Conservation (phyloP, 2,888 invertebrate species). For the Anagyrus pseudococci region DNA sequence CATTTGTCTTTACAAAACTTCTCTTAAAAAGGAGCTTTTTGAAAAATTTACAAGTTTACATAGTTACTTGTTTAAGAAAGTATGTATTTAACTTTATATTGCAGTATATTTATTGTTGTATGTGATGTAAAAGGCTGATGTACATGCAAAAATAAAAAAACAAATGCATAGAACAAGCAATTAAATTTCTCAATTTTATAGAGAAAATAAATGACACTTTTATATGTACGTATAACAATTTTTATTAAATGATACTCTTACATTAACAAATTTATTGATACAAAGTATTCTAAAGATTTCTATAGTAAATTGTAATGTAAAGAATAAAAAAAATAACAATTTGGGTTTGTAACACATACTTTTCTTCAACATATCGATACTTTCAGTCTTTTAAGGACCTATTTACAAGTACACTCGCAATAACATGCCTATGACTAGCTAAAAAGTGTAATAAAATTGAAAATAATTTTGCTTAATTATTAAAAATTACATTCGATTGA, state of each 20-base stretch:
- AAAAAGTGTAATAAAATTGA: slow-evolving; percentile 16
- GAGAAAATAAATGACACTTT: slow-evolving; percentile 22
- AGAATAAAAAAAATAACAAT: slow-evolving; percentile 42
- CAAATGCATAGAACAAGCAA: slow-evolving; percentile 25
- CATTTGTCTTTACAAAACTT: slow-evolving; percentile 9
- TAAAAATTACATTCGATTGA: slow-evolving; percentile 19
- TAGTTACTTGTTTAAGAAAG: slow-evolving; percentile 44
- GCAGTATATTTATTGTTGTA: slow-evolving; percentile 41
- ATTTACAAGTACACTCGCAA: slow-evolving; percentile 35
- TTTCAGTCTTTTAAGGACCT: slow-evolving; percentile 36
- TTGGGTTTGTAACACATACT: slow-evolving; percentile 32
- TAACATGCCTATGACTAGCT: slow-evolving; percentile 28
- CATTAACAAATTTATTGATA: slow-evolving; percentile 35
- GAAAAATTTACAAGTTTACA: slow-evolving; percentile 39
- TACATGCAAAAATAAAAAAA: slow-evolving; percentile 46
- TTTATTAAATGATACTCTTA: slow-evolving; percentile 41
- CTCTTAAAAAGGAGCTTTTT: slow-evolving; percentile 19
- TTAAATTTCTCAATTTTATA: slow-evolving; percentile 18
- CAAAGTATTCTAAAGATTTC: slow-evolving; percentile 29
- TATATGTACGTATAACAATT: slow-evolving; percentile 44
- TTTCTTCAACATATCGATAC: slow-evolving; percentile 24
- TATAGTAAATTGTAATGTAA: slow-evolving; percentile 37
- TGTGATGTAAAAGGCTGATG: slow-evolving; percentile 42
- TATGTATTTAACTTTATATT: slow-evolving; percentile 38
- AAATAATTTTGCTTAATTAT: slow-evolving; percentile 9